Evolutionary conservation across 2,888 invertebrate species (phyloP), one percentile per base, ranked within the genome.

Genomic region (Brenthis hecate): DNA sequence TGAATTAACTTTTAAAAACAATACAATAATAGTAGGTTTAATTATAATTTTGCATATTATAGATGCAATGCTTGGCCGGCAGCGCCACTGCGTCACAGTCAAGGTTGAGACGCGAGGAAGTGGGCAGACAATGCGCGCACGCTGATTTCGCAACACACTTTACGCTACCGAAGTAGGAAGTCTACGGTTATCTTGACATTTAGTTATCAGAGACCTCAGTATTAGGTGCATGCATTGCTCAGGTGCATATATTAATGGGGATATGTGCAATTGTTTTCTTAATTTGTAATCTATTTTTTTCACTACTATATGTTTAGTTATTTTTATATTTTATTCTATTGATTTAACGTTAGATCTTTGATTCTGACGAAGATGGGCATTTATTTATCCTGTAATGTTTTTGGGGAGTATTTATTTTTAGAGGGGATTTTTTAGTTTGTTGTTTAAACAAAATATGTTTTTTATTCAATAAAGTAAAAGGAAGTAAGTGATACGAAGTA

Each of bases 111-210:
- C 69, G 80, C 77, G 76, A 83, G 86, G 87, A 86, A 87, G 85
- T 83, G 74, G 74, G 74, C 78, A 84, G 84, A 85, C 86, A 85
- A 85, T 85, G 81, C 81, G 81, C 80, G 75, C 76, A 78, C 75
- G 79, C 76, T 70, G 75, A 72, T 85, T 84, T 85, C 78, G 80
- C 81, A 84, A 85, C 78, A 74, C 78, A 76, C 74, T 75, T 75
- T 77, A 82, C 82, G 78, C 80, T 77, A 72, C 80, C 71, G 72
- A 80, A 85, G 81, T 77, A 88, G 88, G 90, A 91, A 90, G 86
- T 85, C 76, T 76, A 76, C 78, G 77, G 81, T 85, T 85, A 85
- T 84, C 82, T 79, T 73, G 74, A 76, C 75, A 75, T 78, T 77
- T 75, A 73, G 73, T 73, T 75, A 75, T 77, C 76, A 32, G 32